Percentiles rank a stretch among this genome's conserved stretches.
Conservation (phyloP, 1,140 invertebrate species). For the Drosophila setifemur region DNA sequence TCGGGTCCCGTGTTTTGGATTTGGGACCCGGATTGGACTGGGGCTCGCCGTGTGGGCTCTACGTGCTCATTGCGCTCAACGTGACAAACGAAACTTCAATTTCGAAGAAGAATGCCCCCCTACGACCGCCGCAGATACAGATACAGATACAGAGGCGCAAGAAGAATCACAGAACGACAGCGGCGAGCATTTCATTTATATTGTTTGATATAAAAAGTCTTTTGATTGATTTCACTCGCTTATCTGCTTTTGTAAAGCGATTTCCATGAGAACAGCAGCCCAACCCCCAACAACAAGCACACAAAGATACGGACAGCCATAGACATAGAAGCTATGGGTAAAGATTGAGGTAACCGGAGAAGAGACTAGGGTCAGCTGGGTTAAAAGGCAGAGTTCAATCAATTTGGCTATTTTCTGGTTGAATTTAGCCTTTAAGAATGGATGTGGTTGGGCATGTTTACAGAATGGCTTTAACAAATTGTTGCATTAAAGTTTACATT, state of each 20-base stretch:
- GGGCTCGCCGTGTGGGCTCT: constrained; percentile 42
- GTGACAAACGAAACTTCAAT: constrained; percentile 65
- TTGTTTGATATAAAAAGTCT: constrained; percentile 70
- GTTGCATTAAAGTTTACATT: too few relatives aligned
- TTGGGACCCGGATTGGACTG: constrained; percentile 1
- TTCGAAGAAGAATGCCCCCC: constrained; percentile 18
- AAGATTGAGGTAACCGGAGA: constrained; percentile 51
- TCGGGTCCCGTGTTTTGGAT: constrained; percentile 5
- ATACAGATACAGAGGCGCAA: constrained; percentile 32
- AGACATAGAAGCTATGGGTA: background rate
- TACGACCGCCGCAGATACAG: constrained; percentile 13
- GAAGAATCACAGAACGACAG: constrained; percentile 18
- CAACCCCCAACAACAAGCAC: constrained; percentile 4
- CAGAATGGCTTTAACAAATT: too few relatives aligned
- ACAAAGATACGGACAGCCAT: background rate
- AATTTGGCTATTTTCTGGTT: background rate
- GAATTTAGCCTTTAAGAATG: too few relatives aligned
- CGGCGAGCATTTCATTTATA: constrained; percentile 59
- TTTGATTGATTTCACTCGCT: constrained; percentile 71
- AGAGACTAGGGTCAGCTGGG: constrained; percentile 38
- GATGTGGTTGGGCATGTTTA: too few relatives aligned
- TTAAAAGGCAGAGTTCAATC: background rate
- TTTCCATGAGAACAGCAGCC: constrained; percentile 43
- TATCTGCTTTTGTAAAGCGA: constrained; percentile 62
- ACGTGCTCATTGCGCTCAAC: constrained; percentile 66